phyloP scores from a whole-genome alignment of 2,888 invertebrate genomes.

The Limnephilus lunatus region DNA sequence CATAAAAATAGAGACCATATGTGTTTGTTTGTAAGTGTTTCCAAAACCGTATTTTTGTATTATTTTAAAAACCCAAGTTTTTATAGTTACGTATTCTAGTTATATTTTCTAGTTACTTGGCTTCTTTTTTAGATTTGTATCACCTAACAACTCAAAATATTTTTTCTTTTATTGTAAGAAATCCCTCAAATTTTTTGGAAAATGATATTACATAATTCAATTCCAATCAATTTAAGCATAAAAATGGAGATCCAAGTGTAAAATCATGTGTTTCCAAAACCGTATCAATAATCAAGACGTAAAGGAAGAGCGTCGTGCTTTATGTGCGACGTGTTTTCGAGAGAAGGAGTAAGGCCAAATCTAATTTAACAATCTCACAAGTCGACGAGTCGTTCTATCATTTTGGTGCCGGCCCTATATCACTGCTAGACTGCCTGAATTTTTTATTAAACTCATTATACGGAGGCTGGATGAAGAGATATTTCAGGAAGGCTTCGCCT shows the following conservation, averaged over 20 bases:
- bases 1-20: neutral
- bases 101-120: too few relatives aligned
- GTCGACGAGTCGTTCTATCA: conserved; percentile 57
- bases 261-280: neutral
- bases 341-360: conserved; percentile 41
- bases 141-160: too few relatives aligned
- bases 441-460: conserved; percentile 64
- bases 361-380: conserved; percentile 61
- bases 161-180: too few relatives aligned
- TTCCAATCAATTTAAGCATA: neutral
- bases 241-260: neutral
- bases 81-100: too few relatives aligned
- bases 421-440: conserved; percentile 57
- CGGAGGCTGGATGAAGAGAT: conserved; percentile 35
- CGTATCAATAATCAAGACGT: neutral
- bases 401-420: conserved; percentile 52
- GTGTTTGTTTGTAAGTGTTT: too few relatives aligned
- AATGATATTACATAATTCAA: neutral
- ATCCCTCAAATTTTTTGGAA: neutral
- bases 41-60: too few relatives aligned
- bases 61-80: too few relatives aligned
- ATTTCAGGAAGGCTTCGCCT: conserved; percentile 14
- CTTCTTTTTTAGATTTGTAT: too few relatives aligned
- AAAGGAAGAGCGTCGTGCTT: conserved; percentile 19
- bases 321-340: conserved; percentile 36